Evolutionary conservation across 92 coral and sea anemone species (phyloP), one percentile per base, ranked within the genome.

Genomic region (Porites cylindrica): DNA sequence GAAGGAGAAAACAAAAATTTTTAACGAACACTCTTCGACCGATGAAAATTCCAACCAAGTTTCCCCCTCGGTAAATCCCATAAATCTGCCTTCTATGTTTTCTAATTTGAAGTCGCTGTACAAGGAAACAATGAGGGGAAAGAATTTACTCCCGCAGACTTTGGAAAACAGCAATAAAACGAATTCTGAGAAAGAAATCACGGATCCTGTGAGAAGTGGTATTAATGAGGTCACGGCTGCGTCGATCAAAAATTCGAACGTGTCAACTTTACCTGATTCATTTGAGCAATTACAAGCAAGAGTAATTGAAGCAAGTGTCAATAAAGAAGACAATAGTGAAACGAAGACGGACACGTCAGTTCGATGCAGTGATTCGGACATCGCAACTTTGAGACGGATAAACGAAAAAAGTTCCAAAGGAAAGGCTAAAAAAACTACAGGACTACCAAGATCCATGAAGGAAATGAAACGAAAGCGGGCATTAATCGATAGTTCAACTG

Each of bases 1-100:
- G 69, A 53, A 17, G 6, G 85, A 26, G 32, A 43, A 38, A 7
- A 32, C 51, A 7, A 77, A 77, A 77, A 68, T 14, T 69, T 80
- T 66, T 8, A 38, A 26, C 58, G 67, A 68, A 67, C 66, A 80
- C 16, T 38, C 47, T 4, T 12, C 65, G 20, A 82, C 78, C 13
- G 86, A 82, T 66, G 86, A 54, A 69, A 82, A 70, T 56, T 82
- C 78, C 12, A 82, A 82, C 78, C 76, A 80, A 67, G 84, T 66
- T 61, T 13, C 61, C 14, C 1, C 23, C 7, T 21, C 63, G 51
- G 75, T 17, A 18, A 21, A 26, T 76, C 21, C 19, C 70, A 4
- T 67, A 53, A 12, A 8, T 80, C 54, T 70, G 4, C 47, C 47
- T 3, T 38, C 47, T 38, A 38, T 66, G 6, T 6, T 67, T 63